Percentiles rank a stretch among this genome's conserved stretches.
Conservation (phyloP, 2,113 vertebrate genomes). For the Paratilapia polleni region DNA sequence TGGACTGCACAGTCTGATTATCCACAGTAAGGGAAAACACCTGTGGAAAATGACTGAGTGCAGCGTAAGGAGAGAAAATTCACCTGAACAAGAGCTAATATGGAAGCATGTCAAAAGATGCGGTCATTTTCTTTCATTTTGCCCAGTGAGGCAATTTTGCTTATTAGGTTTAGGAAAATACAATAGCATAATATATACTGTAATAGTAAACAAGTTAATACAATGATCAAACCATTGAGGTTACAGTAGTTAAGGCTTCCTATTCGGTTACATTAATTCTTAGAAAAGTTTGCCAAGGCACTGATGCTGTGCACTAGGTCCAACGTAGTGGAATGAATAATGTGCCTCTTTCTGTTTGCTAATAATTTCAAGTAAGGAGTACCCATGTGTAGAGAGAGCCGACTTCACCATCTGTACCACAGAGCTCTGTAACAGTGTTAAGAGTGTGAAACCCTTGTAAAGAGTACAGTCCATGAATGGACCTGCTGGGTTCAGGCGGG, state of each 20-base stretch:
- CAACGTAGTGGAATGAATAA: constrained; percentile 44
- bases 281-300: constrained; percentile 25
- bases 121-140: not conserved
- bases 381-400: not conserved
- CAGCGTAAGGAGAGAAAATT: not conserved
- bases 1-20: not conserved
- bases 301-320: constrained; percentile 30
- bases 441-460: not conserved
- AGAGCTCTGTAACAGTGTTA: not conserved
- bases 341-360: constrained; percentile 27
- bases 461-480: not conserved
- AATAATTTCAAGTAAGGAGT: constrained; percentile 51
- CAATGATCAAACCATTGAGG: constrained; percentile 10
- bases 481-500: constrained; percentile 27
- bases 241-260: constrained; percentile 71
- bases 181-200: constrained; percentile 12
- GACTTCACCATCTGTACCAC: constrained; percentile 13
- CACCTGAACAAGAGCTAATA: not conserved
- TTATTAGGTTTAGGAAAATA: constrained; percentile 4
- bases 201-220: constrained; percentile 15
- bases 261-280: constrained; percentile 43
- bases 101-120: not conserved
- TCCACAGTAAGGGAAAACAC: not conserved
- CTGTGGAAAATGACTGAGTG: not conserved
- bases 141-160: not conserved